These are phyloP conservation scores for Eufriesea mexicana DNA, from an alignment of 1,140 invertebrate species.

Conservation along the genomic window DNA sequence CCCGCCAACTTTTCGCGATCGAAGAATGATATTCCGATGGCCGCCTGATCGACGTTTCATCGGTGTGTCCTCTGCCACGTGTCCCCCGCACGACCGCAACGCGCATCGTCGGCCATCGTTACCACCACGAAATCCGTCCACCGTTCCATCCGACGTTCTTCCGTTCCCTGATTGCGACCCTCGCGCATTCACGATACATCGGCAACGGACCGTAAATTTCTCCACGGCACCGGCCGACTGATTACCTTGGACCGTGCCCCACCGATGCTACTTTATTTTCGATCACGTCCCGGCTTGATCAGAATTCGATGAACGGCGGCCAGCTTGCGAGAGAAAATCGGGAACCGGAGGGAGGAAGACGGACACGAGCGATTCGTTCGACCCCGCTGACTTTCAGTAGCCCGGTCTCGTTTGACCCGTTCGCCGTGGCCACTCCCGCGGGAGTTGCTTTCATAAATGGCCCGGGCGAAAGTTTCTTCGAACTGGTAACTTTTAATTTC, in stretches of 20 bases:
- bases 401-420: conserved; percentile 36
- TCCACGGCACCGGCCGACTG: background rate
- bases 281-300: conserved; percentile 3
- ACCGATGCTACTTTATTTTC: background rate
- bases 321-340: too few species aligned
- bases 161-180: background rate
- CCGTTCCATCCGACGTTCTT: background rate
- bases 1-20: too few species aligned
- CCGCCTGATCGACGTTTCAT: too few species aligned
- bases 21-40: too few species aligned
- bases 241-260: background rate
- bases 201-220: background rate
- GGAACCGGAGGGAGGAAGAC: too few species aligned
- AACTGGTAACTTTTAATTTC: conserved; percentile 64
- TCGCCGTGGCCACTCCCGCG: conserved; percentile 3
- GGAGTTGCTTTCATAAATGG: conserved; percentile 53
- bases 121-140: too few species aligned
- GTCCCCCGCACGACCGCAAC: too few species aligned
- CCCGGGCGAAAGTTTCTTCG: conserved; percentile 51
- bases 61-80: too few species aligned
- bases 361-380: background rate
- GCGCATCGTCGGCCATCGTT: too few species aligned
- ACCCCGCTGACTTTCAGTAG: background rate
- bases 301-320: background rate
- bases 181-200: background rate